phyloP scores from a whole-genome alignment of 1,140 invertebrate genomes.

The Theocolax elegans region DNA sequence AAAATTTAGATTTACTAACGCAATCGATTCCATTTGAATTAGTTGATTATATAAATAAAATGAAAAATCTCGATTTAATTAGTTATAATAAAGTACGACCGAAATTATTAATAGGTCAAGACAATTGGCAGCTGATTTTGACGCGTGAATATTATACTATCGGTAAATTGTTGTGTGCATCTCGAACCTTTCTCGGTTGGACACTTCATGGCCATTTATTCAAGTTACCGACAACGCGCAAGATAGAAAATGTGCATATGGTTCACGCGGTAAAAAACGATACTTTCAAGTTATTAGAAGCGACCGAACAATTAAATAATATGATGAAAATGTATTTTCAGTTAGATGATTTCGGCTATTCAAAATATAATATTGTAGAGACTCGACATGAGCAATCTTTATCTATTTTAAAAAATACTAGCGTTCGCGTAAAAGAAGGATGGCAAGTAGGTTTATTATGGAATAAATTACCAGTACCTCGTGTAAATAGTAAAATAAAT shows the following conservation, averaged over 20 bases:
- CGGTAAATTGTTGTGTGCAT: neutral
- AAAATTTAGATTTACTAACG: neutral
- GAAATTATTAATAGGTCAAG: slow-evolving; percentile 44
- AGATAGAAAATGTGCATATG: neutral
- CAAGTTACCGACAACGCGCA: neutral
- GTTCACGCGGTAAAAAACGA: neutral
- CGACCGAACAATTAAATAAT: too few species aligned
- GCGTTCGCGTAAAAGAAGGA: too few species aligned
- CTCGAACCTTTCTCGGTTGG: neutral
- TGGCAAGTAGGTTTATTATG: neutral
- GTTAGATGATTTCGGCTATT: neutral
- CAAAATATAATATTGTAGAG: neutral
- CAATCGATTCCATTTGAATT: neutral
- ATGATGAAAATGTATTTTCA: neutral
- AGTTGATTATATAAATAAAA: neutral
- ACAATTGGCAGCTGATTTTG: slow-evolving; percentile 31
- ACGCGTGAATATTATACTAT: neutral
- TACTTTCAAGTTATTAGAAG: too few species aligned
- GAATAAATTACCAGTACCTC: neutral
- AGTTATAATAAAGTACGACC: neutral
- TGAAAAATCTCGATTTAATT: neutral
- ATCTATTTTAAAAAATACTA: neutral
- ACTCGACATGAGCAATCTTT: neutral
- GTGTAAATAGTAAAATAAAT: neutral
- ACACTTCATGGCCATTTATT: neutral